phyloP scores from a whole-genome alignment of 1,140 invertebrate genomes.

The Mya arenaria region DNA sequence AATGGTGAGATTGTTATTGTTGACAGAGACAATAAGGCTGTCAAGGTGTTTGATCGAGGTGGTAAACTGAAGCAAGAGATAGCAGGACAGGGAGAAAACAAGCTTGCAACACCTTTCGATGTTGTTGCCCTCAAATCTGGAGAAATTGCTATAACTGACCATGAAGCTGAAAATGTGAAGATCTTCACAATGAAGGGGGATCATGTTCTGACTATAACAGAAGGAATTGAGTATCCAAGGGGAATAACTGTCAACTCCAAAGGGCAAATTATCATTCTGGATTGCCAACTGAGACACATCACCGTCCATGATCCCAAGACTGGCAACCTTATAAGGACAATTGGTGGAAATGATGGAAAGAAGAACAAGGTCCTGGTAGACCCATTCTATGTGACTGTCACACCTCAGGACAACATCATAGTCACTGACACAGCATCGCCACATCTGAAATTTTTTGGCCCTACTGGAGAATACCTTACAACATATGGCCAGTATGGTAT shows the following conservation, averaged over 20 bases:
- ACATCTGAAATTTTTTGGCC: conserved; percentile 75
- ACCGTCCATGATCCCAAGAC: conserved; percentile 70
- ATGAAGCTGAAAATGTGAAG: conserved; percentile 74
- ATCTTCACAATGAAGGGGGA: conserved; percentile 69
- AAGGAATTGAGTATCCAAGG: conserved; percentile 75
- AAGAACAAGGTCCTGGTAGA: conserved; percentile 69
- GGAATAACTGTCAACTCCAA: conserved; percentile 72
- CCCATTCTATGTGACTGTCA: conserved; percentile 74
- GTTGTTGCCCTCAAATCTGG: conserved; percentile 70
- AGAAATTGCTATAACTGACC: conserved; percentile 76
- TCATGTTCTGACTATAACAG: conserved; percentile 63
- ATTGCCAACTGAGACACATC: conserved; percentile 66
- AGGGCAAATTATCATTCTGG: conserved; percentile 75
- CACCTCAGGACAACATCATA: conserved; percentile 67
- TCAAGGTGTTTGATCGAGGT: conserved; percentile 72
- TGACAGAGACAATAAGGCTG: conserved; percentile 75
- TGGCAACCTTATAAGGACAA: conserved; percentile 65
- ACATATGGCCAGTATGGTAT: conserved; percentile 74
- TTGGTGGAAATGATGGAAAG: conserved; percentile 63
- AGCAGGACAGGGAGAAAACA: conserved; percentile 62
- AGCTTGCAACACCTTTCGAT: conserved; percentile 73
- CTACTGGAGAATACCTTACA: conserved; percentile 60
- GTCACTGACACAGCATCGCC: conserved; percentile 77
- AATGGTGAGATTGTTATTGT: conserved; percentile 67
- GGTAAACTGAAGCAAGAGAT: conserved; percentile 64